phyloP scores from a whole-genome alignment of 2,888 invertebrate genomes.

The Drosophila birchii region DNA sequence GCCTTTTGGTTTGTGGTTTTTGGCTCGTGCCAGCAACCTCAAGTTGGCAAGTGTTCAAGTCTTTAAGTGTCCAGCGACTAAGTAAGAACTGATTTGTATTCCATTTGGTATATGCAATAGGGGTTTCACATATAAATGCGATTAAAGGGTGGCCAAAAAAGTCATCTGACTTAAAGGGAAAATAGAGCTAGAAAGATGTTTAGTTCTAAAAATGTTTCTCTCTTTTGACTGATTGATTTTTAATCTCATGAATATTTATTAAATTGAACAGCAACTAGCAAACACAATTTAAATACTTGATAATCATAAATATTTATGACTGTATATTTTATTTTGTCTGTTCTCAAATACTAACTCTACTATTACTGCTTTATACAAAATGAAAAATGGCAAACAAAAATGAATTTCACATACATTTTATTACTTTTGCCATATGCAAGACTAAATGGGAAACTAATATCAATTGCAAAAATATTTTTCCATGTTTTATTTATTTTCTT shows the following conservation, averaged over 20 bases:
- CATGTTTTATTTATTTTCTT: not conserved
- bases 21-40: constrained; percentile 47
- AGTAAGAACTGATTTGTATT: constrained; percentile 41
- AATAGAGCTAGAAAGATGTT: not conserved
- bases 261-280: no score
- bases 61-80: constrained; percentile 37
- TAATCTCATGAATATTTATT: not conserved
- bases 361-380: not conserved
- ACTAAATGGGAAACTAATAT: not conserved
- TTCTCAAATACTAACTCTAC: not conserved
- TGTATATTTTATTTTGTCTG: not conserved
- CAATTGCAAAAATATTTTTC: not conserved
- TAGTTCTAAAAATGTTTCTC: not conserved
- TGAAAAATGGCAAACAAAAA: not conserved
- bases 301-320: not conserved
- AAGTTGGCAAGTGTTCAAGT: constrained; percentile 48
- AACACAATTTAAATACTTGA: not conserved
- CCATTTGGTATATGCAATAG: constrained; percentile 18
- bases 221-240: not conserved
- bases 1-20: constrained; percentile 47
- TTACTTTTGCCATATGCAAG: not conserved
- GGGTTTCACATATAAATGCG: constrained; percentile 1
- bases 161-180: not conserved
- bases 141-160: not conserved
- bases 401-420: not conserved